A percentile compares a stretch with the other conserved stretches of the same genome.
These are phyloP conservation scores for Parasteatoda lunata DNA, from an alignment of 2,888 invertebrate genomes.

Conservation along the genomic window DNA sequence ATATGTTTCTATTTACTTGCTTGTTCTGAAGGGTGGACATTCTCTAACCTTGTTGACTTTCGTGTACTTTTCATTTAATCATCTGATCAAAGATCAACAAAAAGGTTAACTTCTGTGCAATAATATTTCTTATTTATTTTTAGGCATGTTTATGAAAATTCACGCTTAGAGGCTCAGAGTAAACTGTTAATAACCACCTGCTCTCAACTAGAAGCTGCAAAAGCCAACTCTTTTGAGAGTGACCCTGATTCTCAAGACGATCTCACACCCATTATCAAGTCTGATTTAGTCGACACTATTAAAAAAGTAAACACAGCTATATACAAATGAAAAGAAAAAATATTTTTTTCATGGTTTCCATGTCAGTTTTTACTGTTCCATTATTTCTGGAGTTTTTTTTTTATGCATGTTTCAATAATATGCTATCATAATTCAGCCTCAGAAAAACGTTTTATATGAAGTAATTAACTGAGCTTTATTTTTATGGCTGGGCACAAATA, in stretches of 20 bases:
- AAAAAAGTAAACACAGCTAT: slow-evolving; percentile 71
- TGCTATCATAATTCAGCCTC: neutral
- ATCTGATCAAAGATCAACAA: no score
- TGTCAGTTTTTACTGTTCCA: no score
- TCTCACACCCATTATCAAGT: slow-evolving; percentile 53
- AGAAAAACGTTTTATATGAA: neutral
- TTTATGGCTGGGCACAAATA: neutral
- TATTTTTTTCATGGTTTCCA: no score
- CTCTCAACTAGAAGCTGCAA: slow-evolving; percentile 73
- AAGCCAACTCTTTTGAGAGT: slow-evolving; percentile 74
- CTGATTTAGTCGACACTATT: slow-evolving; percentile 73
- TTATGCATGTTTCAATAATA: neutral
- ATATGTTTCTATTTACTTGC: no score
- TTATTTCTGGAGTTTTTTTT: neutral
- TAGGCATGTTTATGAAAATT: slow-evolving; percentile 74
- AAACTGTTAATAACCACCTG: slow-evolving; percentile 74
- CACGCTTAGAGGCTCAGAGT: slow-evolving; percentile 74
- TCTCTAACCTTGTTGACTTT: no score
- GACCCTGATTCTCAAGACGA: slow-evolving; percentile 72
- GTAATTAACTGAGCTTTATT: neutral
- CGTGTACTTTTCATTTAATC: no score
- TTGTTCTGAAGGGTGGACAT: no score
- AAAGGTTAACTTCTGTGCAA: no score
- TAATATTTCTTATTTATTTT: slow-evolving; percentile 8
- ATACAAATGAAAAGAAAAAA: no score